phyloP scores from a whole-genome alignment of 2,113 vertebrate species.

The Dunckerocampus dactyliophorus region DNA sequence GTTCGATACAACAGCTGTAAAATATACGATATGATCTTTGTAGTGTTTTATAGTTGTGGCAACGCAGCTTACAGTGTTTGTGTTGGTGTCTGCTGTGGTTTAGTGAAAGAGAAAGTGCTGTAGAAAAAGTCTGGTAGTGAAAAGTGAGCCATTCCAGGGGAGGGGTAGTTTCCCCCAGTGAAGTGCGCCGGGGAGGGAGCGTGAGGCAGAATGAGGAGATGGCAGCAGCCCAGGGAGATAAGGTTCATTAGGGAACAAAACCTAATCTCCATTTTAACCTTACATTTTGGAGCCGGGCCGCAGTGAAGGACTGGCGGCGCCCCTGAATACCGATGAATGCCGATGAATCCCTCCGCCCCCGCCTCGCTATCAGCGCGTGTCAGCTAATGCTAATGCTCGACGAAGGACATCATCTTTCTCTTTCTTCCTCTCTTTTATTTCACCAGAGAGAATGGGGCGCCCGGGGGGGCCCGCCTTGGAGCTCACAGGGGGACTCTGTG shows the following conservation, averaged over 20 bases:
- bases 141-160: no score
- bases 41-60: no score
- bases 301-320: slow-evolving; percentile 57
- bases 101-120: no score
- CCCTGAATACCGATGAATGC: slow-evolving; percentile 68
- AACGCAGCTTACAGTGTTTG: no score
- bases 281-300: slow-evolving; percentile 62
- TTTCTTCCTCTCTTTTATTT: slow-evolving; percentile 27
- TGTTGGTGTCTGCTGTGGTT: no score
- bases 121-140: neutral
- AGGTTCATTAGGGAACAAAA: slow-evolving; percentile 70
- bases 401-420: slow-evolving; percentile 34
- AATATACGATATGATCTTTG: no score
- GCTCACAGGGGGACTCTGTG: slow-evolving; percentile 38
- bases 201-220: slow-evolving; percentile 45
- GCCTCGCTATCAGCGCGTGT: slow-evolving; percentile 59
- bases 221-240: slow-evolving; percentile 57
- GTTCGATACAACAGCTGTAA: no score
- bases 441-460: slow-evolving; percentile 38
- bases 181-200: slow-evolving; percentile 33
- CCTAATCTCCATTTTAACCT: slow-evolving; percentile 75
- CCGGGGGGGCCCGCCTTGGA: slow-evolving; percentile 25
- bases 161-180: no score
- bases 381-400: slow-evolving; percentile 43
- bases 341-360: neutral